Base-by-base conservation (phyloP, 2,113 vertebrate genomes). In the Bagarius yarrelli region DNA sequence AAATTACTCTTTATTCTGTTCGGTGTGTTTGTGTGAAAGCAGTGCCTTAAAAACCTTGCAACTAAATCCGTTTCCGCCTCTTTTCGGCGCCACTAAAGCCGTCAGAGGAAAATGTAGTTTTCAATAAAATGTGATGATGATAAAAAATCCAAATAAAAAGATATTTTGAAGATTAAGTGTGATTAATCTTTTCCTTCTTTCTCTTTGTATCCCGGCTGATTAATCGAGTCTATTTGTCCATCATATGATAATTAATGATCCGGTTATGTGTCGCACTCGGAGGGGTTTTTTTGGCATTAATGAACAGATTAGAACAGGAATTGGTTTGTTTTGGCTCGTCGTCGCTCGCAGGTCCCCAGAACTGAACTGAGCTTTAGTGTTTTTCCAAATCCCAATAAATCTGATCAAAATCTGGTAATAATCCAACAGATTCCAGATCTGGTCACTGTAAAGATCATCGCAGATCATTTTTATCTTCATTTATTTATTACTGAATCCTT, bases 41-140 rank as follows among this genome's bases (percentile, higher is more conserved):
- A 21, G 75, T 80, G 81, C 73, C 80, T 86, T 84, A 30, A 36
- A 63, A 81, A 27, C 25, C 11, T 19, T 25, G 78, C 55, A 83
- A 69, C 52, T 66, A 47, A 71, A 77, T 60, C 40, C 18, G 69
- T 81, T 30, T 52, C 9, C 15, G 21, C 70, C 78, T 78, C 19
- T 16, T 32, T 47, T 36, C 59, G 34, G 64, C 64, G 30, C 59
- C 34, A 60, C 55, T 61, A 75, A 79, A 69, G 80, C 67, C 74
- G 79, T 23, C 0, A 23, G 8, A 14, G 11, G 23, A 25, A 30
- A 5, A 5, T 36, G 34, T 25, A 25, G 15, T 44, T 53, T 47
- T 27, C 9, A 60, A 16, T 25, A 59, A 32, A 27, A 27, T 15
- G 9, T 47, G 23, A 44, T 59, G 55, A n/a, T n/a, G n/a, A n/a